phyloP scores from a whole-genome alignment of 1,140 invertebrate species.

The Periplaneta americana region DNA sequence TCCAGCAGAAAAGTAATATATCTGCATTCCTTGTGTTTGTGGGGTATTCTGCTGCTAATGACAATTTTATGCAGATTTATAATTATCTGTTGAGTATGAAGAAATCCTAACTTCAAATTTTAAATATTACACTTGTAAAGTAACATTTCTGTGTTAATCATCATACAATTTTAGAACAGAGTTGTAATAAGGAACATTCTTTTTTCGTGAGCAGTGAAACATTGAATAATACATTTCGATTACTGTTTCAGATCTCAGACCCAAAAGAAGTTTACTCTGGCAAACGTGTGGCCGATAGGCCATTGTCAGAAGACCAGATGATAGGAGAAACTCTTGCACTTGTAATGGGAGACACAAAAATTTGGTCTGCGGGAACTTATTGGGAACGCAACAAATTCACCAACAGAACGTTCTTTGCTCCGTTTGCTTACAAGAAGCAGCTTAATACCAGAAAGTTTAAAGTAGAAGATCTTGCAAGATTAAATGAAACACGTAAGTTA shows the following conservation, averaged over 20 bases:
- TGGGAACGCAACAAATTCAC: conserved; percentile 97
- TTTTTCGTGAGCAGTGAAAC: too few relatives aligned
- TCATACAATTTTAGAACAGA: too few relatives aligned
- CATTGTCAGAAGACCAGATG: conserved; percentile 90
- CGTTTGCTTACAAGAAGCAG: conserved; percentile 85
- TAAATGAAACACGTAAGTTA: conserved; percentile 62
- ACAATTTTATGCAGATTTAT: too few relatives aligned
- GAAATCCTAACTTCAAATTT: not conserved
- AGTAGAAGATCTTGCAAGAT: conserved; percentile 78
- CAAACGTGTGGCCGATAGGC: conserved; percentile 78
- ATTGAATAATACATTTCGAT: not conserved
- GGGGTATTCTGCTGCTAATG: too few relatives aligned
- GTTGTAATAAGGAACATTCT: too few relatives aligned
- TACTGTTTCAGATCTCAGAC: conserved; percentile 69
- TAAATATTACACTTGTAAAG: not conserved
- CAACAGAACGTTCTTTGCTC: conserved; percentile 87
- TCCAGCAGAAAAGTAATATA: too few relatives aligned
- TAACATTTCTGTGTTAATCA: not conserved
- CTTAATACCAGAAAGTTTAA: conserved; percentile 79
- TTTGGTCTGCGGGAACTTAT: conserved; percentile 87
- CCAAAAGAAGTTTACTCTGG: conserved; percentile 92
- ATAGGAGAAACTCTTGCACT: conserved; percentile 88
- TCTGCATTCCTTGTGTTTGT: too few relatives aligned
- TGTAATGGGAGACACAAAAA: conserved; percentile 83
- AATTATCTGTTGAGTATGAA: too few relatives aligned